These are phyloP conservation scores for Diorhabda carinulata DNA, from an alignment of 1,140 invertebrate genomes.

Conservation along the genomic window DNA sequence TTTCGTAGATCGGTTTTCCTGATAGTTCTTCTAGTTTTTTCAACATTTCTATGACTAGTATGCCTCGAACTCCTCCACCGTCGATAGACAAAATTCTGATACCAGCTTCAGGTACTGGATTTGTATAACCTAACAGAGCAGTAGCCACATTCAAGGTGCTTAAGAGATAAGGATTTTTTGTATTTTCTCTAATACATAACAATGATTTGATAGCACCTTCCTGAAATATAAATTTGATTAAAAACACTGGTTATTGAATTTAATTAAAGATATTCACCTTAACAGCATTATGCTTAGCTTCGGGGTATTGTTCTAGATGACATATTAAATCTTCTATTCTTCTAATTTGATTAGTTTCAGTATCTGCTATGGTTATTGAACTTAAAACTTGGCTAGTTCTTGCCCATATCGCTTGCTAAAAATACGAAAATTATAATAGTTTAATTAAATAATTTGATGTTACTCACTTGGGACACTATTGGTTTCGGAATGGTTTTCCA, in stretches of 20 bases:
- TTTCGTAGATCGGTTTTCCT: conserved; percentile 60
- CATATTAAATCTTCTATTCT: conserved; percentile 51
- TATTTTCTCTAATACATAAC: conserved; percentile 50
- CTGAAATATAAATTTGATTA: conserved; percentile 39
- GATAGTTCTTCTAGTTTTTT: conserved; percentile 72
- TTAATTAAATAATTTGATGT: background rate
- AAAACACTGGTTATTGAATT: too few species aligned
- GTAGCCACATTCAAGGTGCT: conserved; percentile 59
- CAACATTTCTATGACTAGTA: conserved; percentile 78
- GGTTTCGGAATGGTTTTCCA: conserved; percentile 36
- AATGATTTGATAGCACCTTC: conserved; percentile 61
- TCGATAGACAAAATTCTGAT: conserved; percentile 83
- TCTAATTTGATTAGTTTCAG: conserved; percentile 53
- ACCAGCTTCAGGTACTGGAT: conserved; percentile 67
- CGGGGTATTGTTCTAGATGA: conserved; percentile 68
- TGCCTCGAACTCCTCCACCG: conserved; percentile 83
- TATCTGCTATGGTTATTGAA: conserved; percentile 59
- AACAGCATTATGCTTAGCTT: conserved; percentile 65
- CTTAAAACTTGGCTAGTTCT: conserved; percentile 66
- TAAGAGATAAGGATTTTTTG: conserved; percentile 48
- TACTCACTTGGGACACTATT: conserved; percentile 30
- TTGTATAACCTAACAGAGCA: conserved; percentile 69
- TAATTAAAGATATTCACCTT: conserved; percentile 52
- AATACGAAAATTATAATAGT: conserved; percentile 26
- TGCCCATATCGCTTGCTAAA: conserved; percentile 58